Evolutionary conservation across 2,113 vertebrate genomes (phyloP).

Genomic region (Silurus meridionalis): DNA sequence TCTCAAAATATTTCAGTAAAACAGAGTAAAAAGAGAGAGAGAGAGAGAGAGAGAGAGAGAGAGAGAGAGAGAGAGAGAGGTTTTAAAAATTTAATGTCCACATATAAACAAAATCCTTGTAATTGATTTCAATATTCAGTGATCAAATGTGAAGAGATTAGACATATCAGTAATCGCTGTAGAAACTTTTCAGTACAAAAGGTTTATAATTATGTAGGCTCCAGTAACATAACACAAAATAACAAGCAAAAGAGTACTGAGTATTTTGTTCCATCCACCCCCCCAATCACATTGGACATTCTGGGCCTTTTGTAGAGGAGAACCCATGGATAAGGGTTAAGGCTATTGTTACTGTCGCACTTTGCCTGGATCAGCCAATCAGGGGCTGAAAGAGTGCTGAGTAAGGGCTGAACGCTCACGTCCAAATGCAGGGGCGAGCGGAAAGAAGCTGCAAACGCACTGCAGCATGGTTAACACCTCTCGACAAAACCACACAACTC

Average conservation of each 20-base stretch:
- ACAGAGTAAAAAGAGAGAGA: not conserved
- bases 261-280: not conserved
- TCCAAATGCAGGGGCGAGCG: conserved; percentile 81
- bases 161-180: not conserved
- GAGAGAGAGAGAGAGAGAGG: not conserved
- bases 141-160: conserved; percentile 44
- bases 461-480: conserved; percentile 73
- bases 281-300: not conserved
- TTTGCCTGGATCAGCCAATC: conserved; percentile 79
- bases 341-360: conserved; percentile 56
- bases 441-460: conserved; percentile 72
- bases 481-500: conserved; percentile 55
- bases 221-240: not conserved
- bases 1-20: conserved; percentile 1
- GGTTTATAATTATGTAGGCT: conserved; percentile 20
- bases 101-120: not conserved
- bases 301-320: not conserved
- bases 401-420: conserved; percentile 81
- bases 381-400: conserved; percentile 80
- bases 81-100: conserved; percentile 70
- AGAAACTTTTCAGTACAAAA: conserved; percentile 41
- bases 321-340: conserved; percentile 53
- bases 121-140: conserved; percentile 53
- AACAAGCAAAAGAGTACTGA: not conserved
- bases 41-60: conserved; percentile 9